These are phyloP conservation scores for Melanargia galathea DNA, from an alignment of 2,888 invertebrate species.

Conservation along the genomic window DNA sequence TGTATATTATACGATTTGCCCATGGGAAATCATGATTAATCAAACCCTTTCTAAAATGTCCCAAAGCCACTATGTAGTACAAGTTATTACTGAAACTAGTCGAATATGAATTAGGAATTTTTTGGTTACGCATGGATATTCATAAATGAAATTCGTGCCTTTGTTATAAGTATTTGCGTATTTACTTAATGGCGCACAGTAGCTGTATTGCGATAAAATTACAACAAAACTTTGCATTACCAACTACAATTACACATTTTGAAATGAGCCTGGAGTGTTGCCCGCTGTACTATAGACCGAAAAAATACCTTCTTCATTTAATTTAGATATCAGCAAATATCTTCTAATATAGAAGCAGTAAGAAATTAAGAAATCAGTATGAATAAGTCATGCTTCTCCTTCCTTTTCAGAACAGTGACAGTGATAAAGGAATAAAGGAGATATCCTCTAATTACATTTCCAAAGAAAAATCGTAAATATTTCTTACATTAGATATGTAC, in stretches of 20 bases:
- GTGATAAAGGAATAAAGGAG: too few species aligned
- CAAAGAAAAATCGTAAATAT: too few species aligned
- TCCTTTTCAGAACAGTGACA: too few species aligned
- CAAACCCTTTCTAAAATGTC: neutral
- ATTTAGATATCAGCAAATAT: too few species aligned
- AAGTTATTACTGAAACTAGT: neutral
- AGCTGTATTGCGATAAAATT: neutral
- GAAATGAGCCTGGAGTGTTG: neutral
- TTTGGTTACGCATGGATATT: neutral
- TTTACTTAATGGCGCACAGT: neutral
- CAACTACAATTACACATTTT: neutral
- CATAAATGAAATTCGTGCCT: neutral
- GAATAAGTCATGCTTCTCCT: too few species aligned
- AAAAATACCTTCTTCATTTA: too few species aligned
- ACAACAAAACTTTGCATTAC: neutral
- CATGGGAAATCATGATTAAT: slow-evolving; percentile 1
- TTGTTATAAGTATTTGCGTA: neutral
- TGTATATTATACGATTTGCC: neutral
- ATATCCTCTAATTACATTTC: too few species aligned
- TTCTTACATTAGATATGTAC: too few species aligned
- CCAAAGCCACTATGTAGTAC: too few species aligned
- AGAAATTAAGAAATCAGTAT: too few species aligned
- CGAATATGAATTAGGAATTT: neutral
- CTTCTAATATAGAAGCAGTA: too few species aligned
- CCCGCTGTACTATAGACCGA: too few species aligned